Evolutionary conservation across 2,113 vertebrate genomes (phyloP).

Genomic region (Neogale vison): DNA sequence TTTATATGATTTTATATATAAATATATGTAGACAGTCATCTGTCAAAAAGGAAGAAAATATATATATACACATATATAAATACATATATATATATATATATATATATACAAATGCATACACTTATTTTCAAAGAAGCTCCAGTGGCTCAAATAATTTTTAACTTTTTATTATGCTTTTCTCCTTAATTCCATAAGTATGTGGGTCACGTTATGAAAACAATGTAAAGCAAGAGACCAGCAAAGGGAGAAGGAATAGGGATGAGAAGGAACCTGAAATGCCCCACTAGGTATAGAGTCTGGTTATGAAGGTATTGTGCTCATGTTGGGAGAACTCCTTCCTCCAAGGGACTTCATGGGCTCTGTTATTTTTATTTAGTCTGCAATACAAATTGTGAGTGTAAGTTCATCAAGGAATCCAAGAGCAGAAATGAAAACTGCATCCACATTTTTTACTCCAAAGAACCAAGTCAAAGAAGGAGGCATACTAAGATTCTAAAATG

Average conservation of each 20-base stretch:
- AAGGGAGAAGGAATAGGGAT: neutral
- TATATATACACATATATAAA: neutral
- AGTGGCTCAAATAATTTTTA: neutral
- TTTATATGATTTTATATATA: neutral
- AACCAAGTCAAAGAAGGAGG: neutral
- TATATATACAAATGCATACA: neutral
- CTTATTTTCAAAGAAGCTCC: neutral
- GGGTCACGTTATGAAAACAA: neutral
- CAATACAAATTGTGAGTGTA: neutral
- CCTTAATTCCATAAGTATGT: neutral
- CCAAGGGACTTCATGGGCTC: neutral
- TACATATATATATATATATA: neutral
- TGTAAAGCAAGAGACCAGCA: neutral
- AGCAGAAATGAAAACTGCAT: neutral
- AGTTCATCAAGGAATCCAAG: neutral
- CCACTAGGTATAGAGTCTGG: neutral
- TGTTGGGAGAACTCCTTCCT: neutral
- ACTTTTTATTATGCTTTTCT: neutral
- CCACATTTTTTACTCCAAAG: neutral
- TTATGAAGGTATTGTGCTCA: neutral
- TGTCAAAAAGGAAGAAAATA: neutral
- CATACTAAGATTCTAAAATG: neutral
- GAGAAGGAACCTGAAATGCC: neutral
- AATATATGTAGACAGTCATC: neutral
- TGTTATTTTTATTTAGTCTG: neutral